phyloP scores from a whole-genome alignment of 2,113 vertebrate species.

The Cynocephalus volans region DNA sequence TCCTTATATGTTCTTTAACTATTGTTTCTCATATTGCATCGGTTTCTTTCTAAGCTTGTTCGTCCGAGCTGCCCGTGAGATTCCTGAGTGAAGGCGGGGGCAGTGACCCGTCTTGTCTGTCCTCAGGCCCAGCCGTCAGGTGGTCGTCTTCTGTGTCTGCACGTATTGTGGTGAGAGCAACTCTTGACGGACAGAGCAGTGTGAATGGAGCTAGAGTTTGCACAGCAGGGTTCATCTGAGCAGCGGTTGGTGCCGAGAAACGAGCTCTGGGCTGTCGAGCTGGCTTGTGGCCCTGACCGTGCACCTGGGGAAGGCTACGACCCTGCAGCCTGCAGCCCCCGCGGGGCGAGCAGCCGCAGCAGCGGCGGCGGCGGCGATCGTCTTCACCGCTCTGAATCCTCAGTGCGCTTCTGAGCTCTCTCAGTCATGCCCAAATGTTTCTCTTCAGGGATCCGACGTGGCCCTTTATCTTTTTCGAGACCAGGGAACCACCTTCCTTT shows the following conservation, averaged over 20 bases:
- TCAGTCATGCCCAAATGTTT: neutral
- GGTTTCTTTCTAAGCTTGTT: neutral
- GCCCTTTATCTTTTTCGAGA: neutral
- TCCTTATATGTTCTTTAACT: neutral
- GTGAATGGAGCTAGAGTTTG: no score
- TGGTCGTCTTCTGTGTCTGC: neutral
- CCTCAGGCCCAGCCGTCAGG: neutral
- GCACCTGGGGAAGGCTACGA: no score
- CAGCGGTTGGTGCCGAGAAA: neutral
- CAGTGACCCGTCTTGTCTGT: no score
- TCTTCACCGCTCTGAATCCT: fast-evolving
- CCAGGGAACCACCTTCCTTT: conserved; percentile 56
- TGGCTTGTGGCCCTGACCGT: neutral
- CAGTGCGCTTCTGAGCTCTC: fast-evolving
- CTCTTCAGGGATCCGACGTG: neutral
- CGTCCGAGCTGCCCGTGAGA: neutral
- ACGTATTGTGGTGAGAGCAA: fast-evolving
- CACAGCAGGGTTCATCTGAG: neutral
- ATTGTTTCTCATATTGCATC: neutral
- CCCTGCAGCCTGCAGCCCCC: no score
- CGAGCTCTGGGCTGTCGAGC: fast-evolving
- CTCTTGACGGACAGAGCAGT: neutral
- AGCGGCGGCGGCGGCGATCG: neutral
- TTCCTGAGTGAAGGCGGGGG: no score
- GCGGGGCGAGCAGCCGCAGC: no score